Percentiles rank a stretch among this genome's conserved stretches.
These are phyloP conservation scores for Siniperca obscura DNA, from an alignment of 2,797 vertebrate species.

Conservation along the genomic window DNA sequence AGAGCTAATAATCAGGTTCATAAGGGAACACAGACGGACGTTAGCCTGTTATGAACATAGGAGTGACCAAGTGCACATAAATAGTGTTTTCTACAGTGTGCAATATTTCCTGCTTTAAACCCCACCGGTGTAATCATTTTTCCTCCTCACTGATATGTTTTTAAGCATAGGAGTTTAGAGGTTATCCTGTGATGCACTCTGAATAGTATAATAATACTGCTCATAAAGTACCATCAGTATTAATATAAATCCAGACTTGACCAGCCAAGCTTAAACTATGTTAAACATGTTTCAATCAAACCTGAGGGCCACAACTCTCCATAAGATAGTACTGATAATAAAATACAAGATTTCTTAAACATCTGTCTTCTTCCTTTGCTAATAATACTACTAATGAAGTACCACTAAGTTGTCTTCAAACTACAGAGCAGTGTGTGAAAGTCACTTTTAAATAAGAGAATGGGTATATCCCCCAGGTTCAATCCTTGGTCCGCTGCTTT, in stretches of 20 bases:
- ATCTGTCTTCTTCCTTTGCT: not conserved
- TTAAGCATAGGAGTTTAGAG: not conserved
- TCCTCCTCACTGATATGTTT: not conserved
- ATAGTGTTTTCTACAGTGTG: too few species aligned
- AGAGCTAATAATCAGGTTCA: too few species aligned
- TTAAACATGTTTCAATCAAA: not conserved
- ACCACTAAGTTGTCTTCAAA: too few species aligned
- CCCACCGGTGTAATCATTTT: not conserved
- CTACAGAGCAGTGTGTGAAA: too few species aligned
- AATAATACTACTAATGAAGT: too few species aligned
- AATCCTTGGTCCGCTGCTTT: too few species aligned
- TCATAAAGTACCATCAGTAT: not conserved
- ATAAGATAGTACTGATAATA: not conserved
- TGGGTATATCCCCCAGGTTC: too few species aligned
- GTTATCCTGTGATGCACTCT: not conserved
- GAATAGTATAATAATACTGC: not conserved
- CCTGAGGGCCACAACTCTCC: not conserved
- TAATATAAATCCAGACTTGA: not conserved
- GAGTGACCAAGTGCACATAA: too few species aligned
- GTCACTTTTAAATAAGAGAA: too few species aligned
- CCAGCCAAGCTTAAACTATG: not conserved
- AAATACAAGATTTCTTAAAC: not conserved
- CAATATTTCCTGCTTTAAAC: too few species aligned
- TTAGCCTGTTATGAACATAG: too few species aligned
- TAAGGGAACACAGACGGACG: too few species aligned